Base-by-base conservation (phyloP, 1,140 invertebrate genomes). In the Drosophila subobscura region DNA sequence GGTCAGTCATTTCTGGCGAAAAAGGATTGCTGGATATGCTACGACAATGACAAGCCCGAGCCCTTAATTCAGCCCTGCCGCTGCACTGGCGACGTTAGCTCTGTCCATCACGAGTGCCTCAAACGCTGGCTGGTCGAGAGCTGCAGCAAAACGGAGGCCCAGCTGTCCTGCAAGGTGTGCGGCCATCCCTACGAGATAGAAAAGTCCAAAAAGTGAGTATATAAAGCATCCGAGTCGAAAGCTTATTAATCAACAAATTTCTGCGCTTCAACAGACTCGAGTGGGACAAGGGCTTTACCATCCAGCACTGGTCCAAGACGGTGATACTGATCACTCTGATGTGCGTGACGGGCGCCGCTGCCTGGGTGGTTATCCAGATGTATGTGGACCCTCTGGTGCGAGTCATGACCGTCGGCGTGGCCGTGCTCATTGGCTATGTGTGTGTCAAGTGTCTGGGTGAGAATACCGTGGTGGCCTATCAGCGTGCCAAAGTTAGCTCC, bases 21-120 rank as follows among this genome's bases (percentile, higher is more conserved):
- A 79, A 76, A 93, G 89, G 97, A 98, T 86, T 98, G 97, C 92
- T 98, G 97, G 96, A 98, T 98, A 80, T 98, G 97, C 92, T 98
- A 98, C 84, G 97, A 98, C 91, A 93, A 92, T 55, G 95, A 97
- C 5, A 94, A 95, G 58, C 93, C 93, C 3, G 96, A 97, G 90
- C 95, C 96, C 4, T 92, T 98, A 23, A 98, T 98, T 89, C 95
- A 97, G 70, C 97, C 97, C 1, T 98, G 97, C 85, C 94, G 95
- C 47, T 98, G 97, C 92, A 95, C 96, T 58, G 97, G 97, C 3
- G 97, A 98, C 92, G 96, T 98, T 7, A 95, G 96, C 23, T 95
- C 95, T 33, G 97, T 98, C 20, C 97, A 98, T 92, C 97, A 98
- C 89, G 96, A 98, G 85, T 98, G 97, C 92, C 93, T 98, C n/a